Conservation (phyloP, 1,140 invertebrate species). For the Acromyrmex heyeri region DNA sequence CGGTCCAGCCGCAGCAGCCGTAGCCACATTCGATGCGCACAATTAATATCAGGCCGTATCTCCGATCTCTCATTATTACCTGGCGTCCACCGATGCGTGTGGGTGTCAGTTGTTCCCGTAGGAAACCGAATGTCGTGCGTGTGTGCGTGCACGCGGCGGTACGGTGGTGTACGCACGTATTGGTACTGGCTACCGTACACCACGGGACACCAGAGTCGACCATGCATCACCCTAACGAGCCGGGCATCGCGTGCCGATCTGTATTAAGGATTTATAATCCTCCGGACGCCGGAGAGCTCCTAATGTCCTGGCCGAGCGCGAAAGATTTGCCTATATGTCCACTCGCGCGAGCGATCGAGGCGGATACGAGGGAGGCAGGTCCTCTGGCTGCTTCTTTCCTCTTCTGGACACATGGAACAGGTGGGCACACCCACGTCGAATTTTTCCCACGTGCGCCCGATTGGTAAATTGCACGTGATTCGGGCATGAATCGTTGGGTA, state of each 20-base stretch:
- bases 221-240: slow-evolving; percentile 86
- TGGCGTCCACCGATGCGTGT: slow-evolving; percentile 77
- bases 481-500: not conserved
- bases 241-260: slow-evolving; percentile 87
- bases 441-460: slow-evolving; percentile 52
- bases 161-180: slow-evolving; percentile 63
- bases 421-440: slow-evolving; percentile 74
- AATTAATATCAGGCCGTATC: slow-evolving; percentile 86
- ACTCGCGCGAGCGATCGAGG: slow-evolving; percentile 56
- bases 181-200: slow-evolving; percentile 85
- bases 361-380: slow-evolving; percentile 32
- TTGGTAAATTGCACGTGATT: slow-evolving; percentile 17
- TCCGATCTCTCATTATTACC: slow-evolving; percentile 87
- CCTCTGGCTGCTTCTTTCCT: not conserved
- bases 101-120: slow-evolving; percentile 77
- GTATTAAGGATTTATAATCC: slow-evolving; percentile 87
- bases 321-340: slow-evolving; percentile 78
- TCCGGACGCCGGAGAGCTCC: slow-evolving; percentile 79
- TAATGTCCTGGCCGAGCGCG: slow-evolving; percentile 81
- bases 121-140: slow-evolving; percentile 73
- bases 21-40: slow-evolving; percentile 83
- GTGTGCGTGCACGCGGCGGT: slow-evolving; percentile 60
- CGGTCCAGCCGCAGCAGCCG: slow-evolving; percentile 57
- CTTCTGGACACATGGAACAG: slow-evolving; percentile 32
- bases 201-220: slow-evolving; percentile 84